A percentile compares a stretch with the other conserved stretches of the same genome.
Evolutionary conservation across 2,113 vertebrate genomes (phyloP).

Genomic region (Nyctereutes procyonoides): DNA sequence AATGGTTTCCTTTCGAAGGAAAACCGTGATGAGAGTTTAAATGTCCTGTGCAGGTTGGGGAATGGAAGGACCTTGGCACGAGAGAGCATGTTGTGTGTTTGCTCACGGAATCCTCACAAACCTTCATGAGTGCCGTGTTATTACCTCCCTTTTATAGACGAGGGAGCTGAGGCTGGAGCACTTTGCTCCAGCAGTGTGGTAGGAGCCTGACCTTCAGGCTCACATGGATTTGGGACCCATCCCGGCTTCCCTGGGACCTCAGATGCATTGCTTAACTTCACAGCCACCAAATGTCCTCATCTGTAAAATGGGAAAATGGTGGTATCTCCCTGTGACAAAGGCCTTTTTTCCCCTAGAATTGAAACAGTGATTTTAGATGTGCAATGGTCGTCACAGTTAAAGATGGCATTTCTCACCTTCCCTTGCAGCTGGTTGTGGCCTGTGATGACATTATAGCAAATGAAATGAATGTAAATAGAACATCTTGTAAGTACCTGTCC

Average conservation of each 20-base stretch:
- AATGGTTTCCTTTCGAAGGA: background rate
- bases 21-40: background rate
- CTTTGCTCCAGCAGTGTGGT: background rate
- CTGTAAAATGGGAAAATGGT: background rate
- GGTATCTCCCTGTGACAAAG: background rate
- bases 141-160: background rate
- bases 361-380: background rate
- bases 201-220: background rate
- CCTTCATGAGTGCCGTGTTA: background rate
- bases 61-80: rapidly evolving
- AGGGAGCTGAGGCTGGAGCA: background rate
- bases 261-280: background rate
- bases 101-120: background rate
- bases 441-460: background rate
- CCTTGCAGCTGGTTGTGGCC: background rate
- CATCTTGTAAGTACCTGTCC: background rate
- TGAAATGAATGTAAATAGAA: background rate
- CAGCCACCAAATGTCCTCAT: background rate
- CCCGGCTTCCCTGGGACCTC: background rate
- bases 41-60: background rate
- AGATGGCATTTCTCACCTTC: background rate
- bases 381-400: background rate
- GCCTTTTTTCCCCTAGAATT: background rate
- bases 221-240: background rate
- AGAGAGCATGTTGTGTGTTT: background rate